phyloP scores from a whole-genome alignment of 2,888 invertebrate genomes.

The Stratiomys singularior region DNA sequence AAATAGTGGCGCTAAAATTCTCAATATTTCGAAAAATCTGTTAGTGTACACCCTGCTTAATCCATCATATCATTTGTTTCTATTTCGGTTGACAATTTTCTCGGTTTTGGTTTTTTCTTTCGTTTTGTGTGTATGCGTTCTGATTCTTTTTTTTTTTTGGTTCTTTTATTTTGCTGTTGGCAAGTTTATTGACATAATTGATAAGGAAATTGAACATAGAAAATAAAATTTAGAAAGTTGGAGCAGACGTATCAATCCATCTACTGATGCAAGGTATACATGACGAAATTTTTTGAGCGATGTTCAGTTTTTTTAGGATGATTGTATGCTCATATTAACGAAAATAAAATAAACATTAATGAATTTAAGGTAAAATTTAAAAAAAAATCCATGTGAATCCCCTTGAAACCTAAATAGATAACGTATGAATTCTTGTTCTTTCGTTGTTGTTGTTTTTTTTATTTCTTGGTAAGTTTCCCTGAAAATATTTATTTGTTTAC shows the following conservation, averaged over 20 bases:
- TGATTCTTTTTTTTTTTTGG: background rate
- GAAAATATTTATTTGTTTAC: background rate
- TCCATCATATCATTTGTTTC: too few species aligned
- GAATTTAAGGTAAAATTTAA: background rate
- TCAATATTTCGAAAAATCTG: too few species aligned
- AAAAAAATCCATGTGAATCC: too few species aligned
- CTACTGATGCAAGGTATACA: background rate
- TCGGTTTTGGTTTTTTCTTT: too few species aligned
- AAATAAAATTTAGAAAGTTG: background rate
- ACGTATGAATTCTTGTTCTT: too few species aligned
- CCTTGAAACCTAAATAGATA: too few species aligned
- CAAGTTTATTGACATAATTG: constrained; percentile 4
- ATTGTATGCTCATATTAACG: background rate
- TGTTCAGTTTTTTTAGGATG: background rate
- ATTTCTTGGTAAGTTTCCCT: background rate
- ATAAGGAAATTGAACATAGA: background rate
- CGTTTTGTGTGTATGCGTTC: too few species aligned
- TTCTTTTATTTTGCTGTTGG: background rate
- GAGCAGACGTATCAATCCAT: background rate
- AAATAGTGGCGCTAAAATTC: too few species aligned
- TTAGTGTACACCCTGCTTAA: too few species aligned
- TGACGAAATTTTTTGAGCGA: background rate
- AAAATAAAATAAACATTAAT: background rate
- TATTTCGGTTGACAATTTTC: too few species aligned
- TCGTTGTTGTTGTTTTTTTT: too few species aligned